Conservation (phyloP, 2,888 invertebrate genomes). For the Caenorhabditis auriculariae region DNA sequence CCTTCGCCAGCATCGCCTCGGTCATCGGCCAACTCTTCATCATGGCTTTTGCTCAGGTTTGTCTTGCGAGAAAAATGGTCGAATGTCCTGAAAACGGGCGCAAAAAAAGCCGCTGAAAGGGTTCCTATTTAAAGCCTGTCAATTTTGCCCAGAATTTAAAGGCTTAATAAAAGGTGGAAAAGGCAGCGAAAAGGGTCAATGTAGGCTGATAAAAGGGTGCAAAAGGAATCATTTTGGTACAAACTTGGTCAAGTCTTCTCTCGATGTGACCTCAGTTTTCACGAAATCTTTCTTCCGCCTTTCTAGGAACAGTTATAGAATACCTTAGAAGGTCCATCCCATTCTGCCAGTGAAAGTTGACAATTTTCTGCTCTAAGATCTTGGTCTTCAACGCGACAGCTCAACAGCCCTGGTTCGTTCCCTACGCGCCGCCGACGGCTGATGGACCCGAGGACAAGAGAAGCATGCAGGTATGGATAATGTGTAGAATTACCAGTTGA, state of each 20-base stretch:
- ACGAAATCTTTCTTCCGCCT: too few relatives aligned
- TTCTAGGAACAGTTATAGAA: too few relatives aligned
- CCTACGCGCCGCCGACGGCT: constrained; percentile 64
- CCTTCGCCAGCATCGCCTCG: constrained; percentile 73
- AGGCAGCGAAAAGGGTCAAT: too few relatives aligned
- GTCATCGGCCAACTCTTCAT: constrained; percentile 73
- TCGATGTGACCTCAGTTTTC: too few relatives aligned
- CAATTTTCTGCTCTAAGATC: constrained; percentile 41
- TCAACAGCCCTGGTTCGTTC: constrained; percentile 58
- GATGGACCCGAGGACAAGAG: constrained; percentile 69
- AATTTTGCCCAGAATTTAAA: too few relatives aligned
- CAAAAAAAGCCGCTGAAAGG: background rate
- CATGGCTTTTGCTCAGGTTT: constrained; percentile 72
- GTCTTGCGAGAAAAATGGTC: background rate
- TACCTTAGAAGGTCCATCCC: too few relatives aligned
- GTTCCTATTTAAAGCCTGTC: too few relatives aligned
- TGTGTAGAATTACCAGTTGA: background rate
- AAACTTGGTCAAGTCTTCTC: too few relatives aligned
- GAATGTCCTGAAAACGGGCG: constrained; percentile 7
- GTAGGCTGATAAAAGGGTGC: too few relatives aligned
- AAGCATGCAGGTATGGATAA: constrained; percentile 70
- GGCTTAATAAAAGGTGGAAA: too few relatives aligned
- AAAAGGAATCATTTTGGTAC: too few relatives aligned
- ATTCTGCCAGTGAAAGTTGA: too few relatives aligned
- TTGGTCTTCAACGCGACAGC: constrained; percentile 53